phyloP scores from a whole-genome alignment of 2,797 vertebrate genomes.

The Megaceryle alcyon region DNA sequence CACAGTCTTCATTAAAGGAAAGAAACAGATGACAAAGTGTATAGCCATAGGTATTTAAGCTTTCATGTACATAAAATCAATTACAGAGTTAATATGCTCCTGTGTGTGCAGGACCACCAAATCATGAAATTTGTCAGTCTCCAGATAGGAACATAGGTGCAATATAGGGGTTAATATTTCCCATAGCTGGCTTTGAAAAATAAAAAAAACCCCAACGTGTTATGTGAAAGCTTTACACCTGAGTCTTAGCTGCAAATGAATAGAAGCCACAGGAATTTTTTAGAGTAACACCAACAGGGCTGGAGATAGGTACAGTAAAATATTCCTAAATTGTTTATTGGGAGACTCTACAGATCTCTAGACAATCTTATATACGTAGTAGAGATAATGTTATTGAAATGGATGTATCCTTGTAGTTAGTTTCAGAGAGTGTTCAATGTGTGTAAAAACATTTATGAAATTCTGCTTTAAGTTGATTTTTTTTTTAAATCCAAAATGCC shows the following conservation, averaged over 20 bases:
- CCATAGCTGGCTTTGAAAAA: not conserved
- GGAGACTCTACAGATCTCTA: not conserved
- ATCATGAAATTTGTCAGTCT: not conserved
- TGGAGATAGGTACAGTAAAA: not conserved
- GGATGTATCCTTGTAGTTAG: not conserved
- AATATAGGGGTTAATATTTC: not conserved
- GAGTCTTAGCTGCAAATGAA: not conserved
- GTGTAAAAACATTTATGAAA: not conserved
- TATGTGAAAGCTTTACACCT: not conserved
- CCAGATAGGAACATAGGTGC: not conserved
- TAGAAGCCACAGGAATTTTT: not conserved
- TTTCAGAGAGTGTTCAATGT: not conserved
- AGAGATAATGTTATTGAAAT: not conserved
- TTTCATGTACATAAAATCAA: not conserved
- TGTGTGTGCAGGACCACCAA: not conserved
- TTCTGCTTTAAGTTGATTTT: not conserved
- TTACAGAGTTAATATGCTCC: not conserved
- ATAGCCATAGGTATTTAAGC: not conserved
- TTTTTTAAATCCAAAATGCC: not conserved
- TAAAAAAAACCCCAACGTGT: not conserved
- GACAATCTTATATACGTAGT: not conserved
- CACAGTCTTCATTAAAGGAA: not conserved
- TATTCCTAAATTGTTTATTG: not conserved
- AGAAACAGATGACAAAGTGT: not conserved
- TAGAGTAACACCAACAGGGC: not conserved